Evolutionary conservation across 1,140 invertebrate genomes (phyloP).

Genomic region (Trichomalopsis sarcophagae): DNA sequence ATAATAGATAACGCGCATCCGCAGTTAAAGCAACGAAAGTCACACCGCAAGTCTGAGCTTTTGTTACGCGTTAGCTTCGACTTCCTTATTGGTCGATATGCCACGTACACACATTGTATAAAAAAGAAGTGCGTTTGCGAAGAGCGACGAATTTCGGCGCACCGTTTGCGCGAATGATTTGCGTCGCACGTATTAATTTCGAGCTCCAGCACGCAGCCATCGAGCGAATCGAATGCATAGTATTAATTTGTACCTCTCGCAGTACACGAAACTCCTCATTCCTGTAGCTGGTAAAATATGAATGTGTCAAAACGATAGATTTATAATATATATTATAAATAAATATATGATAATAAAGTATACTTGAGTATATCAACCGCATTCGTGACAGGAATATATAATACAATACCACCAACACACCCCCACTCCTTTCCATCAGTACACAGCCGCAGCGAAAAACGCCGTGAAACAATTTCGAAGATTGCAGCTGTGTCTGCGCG

Average conservation of each 20-base stretch:
- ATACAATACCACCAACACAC: background rate
- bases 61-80: background rate
- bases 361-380: conserved; percentile 61
- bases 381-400: conserved; percentile 16
- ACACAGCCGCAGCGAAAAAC: background rate
- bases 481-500: background rate
- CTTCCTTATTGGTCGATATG: background rate
- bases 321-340: conserved; percentile 64
- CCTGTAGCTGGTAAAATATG: conserved; percentile 56
- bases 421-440: background rate
- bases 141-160: too few species aligned
- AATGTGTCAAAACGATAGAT: conserved; percentile 69
- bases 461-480: background rate
- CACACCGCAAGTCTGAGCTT: conserved; percentile 21
- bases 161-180: too few species aligned
- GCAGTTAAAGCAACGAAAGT: conserved; percentile 32
- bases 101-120: background rate
- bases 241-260: conserved; percentile 39
- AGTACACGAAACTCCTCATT: conserved; percentile 35
- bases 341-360: conserved; percentile 66
- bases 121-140: background rate
- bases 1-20: conserved; percentile 38
- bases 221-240: background rate
- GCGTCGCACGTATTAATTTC: too few species aligned
- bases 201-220: background rate